Base-by-base conservation (phyloP, 1,140 invertebrate species). In the Ceratitis capitata region DNA sequence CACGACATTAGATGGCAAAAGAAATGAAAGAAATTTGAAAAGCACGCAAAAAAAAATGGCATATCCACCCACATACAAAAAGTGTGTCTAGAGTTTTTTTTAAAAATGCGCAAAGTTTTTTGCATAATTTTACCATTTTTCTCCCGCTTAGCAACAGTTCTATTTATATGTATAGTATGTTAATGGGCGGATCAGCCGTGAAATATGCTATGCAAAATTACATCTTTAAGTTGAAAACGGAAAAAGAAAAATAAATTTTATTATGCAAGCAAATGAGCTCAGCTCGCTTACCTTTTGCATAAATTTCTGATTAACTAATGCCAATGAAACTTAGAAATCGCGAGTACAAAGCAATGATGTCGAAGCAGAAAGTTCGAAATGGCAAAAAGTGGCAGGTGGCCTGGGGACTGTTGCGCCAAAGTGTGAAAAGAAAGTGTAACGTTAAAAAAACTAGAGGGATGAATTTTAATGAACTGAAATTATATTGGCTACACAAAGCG, bases 401-500 rank as follows among this genome's bases (percentile, higher is more conserved):
- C 61, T 69, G 61, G 39, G 2, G 39, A 78, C 39, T 47, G 69
- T 78, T 47, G 69, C 19, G 35, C 39, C 69, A 23, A 78, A 78
- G 69, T 78, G 69, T 78, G 69, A 78, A 78, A 45, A 78, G 69
- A 78, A 45, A 78, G 23, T 23, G 39, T 45, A 26, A 39, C 16
- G 23, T 26, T 78, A 78, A 78, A 78, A n/a, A 19, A 39, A 78
- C 35, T 16, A 9, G n/a, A 45, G 69, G 19, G 69, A 78, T 47
- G 39, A 78, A 78, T 78, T 78, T 78, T 23, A 78, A 78, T 78
- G 69, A 78, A 78, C 69, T 78, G n/a, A 78, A 78, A 78, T 78
- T 78, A n/a, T n/a, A 78, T 78, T 78, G 45, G 16, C 6, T n/a
- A 78, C 39, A 23, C 69, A 78, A 42, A n/a, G 39, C 19, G 26